Conservation (phyloP, 1,140 invertebrate species). For the Procambarus virginalis region DNA sequence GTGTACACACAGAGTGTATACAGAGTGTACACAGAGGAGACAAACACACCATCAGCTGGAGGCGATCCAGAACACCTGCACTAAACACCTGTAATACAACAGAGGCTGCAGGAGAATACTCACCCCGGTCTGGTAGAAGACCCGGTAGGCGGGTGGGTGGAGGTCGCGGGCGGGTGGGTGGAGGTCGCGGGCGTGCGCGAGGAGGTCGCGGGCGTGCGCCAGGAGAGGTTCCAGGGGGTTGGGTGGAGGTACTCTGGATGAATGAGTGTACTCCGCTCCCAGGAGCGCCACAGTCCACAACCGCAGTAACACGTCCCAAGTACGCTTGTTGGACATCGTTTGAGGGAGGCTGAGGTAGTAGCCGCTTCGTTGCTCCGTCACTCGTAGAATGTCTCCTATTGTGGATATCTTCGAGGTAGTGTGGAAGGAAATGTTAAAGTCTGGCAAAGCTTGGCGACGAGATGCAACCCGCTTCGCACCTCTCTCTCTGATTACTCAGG, state of each 20-base stretch:
- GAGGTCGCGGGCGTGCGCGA: neutral
- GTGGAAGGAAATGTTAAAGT: neutral
- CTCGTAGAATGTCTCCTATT: neutral
- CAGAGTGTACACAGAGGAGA: too few relatives aligned
- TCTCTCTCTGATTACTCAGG: conserved; percentile 17
- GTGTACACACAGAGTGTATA: too few relatives aligned
- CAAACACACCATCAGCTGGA: too few relatives aligned
- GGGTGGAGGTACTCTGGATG: conserved; percentile 10
- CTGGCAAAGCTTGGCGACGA: neutral
- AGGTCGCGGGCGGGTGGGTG: neutral
- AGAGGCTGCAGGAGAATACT: neutral
- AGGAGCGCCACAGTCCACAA: conserved; percentile 9
- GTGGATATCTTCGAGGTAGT: neutral
- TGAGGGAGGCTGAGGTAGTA: too few relatives aligned
- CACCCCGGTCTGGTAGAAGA: conserved; percentile 28
- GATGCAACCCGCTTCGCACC: neutral
- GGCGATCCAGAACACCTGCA: too few relatives aligned
- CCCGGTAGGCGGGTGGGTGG: neutral
- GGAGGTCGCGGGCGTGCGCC: neutral
- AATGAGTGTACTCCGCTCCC: neutral
- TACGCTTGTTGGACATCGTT: neutral
- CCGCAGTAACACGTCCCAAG: conserved; percentile 2
- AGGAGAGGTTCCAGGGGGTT: neutral
- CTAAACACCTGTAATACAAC: too few relatives aligned
- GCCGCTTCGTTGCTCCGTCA: neutral